phyloP scores from a whole-genome alignment of 2,888 invertebrate genomes.

The Mactromeris polynyma region DNA sequence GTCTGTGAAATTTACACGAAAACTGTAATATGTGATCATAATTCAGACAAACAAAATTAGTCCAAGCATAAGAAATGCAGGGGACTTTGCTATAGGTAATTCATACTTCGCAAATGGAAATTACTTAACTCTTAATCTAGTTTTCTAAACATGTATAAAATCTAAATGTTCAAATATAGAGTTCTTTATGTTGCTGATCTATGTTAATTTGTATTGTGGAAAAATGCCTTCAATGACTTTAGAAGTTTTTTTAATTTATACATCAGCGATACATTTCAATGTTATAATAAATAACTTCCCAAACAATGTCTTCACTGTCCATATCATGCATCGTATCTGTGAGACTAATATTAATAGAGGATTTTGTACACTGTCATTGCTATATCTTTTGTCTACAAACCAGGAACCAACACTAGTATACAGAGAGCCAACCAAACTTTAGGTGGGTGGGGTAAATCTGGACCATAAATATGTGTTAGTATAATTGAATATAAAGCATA shows the following conservation, averaged over 20 bases:
- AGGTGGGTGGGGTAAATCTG: conserved; percentile 15
- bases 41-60: background rate
- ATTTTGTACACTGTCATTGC: background rate
- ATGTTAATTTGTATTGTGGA: background rate
- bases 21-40: background rate
- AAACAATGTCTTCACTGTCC: too few relatives aligned
- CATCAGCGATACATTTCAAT: too few relatives aligned
- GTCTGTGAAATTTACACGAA: background rate
- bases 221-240: background rate
- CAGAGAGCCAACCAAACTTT: conserved; percentile 63
- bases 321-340: background rate
- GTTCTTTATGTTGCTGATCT: background rate
- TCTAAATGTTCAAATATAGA: background rate
- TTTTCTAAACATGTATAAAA: background rate
- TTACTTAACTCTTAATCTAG: too few relatives aligned
- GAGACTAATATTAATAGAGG: background rate
- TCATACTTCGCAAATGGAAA: background rate
- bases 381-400: background rate
- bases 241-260: too few relatives aligned
- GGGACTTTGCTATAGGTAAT: background rate
- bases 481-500: conserved; percentile 43
- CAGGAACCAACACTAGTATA: conserved; percentile 39
- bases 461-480: conserved; percentile 40
- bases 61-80: background rate
- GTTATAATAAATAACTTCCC: too few relatives aligned